These are phyloP conservation scores for Cosmopolites sordidus DNA, from an alignment of 2,888 invertebrate genomes.

Conservation along the genomic window DNA sequence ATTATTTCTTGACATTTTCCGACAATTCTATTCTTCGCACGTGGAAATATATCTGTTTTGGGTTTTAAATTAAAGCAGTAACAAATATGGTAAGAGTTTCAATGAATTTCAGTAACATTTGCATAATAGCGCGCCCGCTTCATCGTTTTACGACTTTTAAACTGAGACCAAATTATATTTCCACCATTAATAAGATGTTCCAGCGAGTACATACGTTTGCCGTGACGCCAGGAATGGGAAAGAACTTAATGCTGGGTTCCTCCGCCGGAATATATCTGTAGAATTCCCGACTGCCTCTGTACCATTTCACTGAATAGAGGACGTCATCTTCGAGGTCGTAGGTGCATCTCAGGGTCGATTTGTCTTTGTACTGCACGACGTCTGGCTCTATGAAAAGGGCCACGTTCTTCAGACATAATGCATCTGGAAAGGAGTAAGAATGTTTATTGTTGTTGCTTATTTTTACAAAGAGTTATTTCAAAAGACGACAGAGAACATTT, in stretches of 20 bases:
- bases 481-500: too few relatives aligned
- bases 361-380: slow-evolving; percentile 63
- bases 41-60: too few relatives aligned
- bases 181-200: too few relatives aligned
- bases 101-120: too few relatives aligned
- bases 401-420: slow-evolving; percentile 66
- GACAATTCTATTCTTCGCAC: too few relatives aligned
- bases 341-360: slow-evolving; percentile 67
- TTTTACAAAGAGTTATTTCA: too few relatives aligned
- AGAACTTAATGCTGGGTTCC: slow-evolving; percentile 65
- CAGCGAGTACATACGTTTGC: slow-evolving; percentile 68
- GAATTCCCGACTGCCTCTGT: slow-evolving; percentile 78
- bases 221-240: slow-evolving; percentile 67
- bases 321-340: slow-evolving; percentile 72
- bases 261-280: slow-evolving; percentile 77
- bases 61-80: too few relatives aligned
- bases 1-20: too few relatives aligned
- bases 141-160: too few relatives aligned
- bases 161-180: too few relatives aligned
- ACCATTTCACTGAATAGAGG: slow-evolving; percentile 84
- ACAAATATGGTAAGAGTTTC: too few relatives aligned
- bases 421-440: slow-evolving; percentile 48
- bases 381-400: slow-evolving; percentile 66
- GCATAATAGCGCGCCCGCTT: too few relatives aligned
- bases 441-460: neutral